Base-by-base conservation (phyloP, 2,888 invertebrate genomes). In the Agelastica alni region DNA sequence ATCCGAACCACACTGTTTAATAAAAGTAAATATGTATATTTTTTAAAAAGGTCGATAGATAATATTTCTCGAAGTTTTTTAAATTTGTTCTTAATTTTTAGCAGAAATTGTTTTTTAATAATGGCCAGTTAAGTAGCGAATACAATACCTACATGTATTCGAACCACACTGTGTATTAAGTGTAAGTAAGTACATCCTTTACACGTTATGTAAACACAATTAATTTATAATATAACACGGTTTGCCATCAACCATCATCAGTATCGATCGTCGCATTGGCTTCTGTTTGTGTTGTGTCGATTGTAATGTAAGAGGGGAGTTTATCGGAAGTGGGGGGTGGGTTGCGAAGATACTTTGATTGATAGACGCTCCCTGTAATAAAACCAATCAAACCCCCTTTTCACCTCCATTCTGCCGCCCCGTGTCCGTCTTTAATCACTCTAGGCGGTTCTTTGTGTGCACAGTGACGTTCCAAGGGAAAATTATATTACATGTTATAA, bases 321-420 rank as follows among this genome's bases (percentile, higher is more conserved):
- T 12, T 49, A 13, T 39, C 51, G 51, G 20, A 6, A 51, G 18
- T 56, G 13, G 39, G 58, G 54, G 56, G 56, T 54, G 56, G 22
- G 58, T 42, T 34, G 36, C 51, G 60, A 57, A 58, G 61, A 60
- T 64, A 63, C 64, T 63, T 67, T 69, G 69, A 69, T 67, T 69
- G 69, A 69, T 69, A 66, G 68, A 57, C 66, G 58, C 59, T 59
- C 59, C 62, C 62, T 54, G 62, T 68, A 67, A 68, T 69, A 69
- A 66, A 67, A 68, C 68, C 68, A 67, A 68, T 67, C 68, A 65
- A 58, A 60, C 61, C 60, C 63, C 44, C 47, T 47, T 32, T 37
- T 44, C 60, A 12, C 32, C 39, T 14, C 32, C 39, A 13, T 37
- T 14, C 10, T 9, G 31, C 43, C 28, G 34, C 59, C 60, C 58